phyloP scores from a whole-genome alignment of 2,888 invertebrate genomes.

The Notodonta ziczac region DNA sequence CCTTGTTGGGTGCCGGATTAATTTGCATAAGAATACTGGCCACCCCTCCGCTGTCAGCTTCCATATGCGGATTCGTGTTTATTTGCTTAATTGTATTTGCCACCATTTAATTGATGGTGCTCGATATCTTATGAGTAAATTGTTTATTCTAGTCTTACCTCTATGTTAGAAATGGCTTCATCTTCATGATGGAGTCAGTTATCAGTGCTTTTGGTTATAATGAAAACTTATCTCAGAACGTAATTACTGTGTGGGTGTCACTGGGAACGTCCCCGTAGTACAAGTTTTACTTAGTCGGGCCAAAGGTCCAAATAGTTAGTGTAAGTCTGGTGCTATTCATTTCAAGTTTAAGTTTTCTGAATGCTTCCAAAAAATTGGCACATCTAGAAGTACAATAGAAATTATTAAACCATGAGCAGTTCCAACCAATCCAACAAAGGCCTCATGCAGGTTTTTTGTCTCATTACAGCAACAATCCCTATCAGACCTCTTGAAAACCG shows the following conservation, averaged over 20 bases:
- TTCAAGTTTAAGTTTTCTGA: no score
- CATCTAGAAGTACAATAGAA: no score
- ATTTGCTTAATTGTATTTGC: constrained; percentile 75
- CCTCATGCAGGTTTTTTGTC: constrained; percentile 7
- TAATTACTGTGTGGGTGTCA: no score
- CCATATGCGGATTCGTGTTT: constrained; percentile 68
- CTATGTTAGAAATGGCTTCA: no score
- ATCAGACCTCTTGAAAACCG: constrained; percentile 74
- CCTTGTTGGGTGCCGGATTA: constrained; percentile 54
- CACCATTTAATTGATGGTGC: constrained; percentile 48
- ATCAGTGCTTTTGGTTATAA: no score
- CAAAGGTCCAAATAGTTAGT: no score
- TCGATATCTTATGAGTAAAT: constrained; percentile 34
- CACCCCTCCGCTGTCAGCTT: constrained; percentile 55
- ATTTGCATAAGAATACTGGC: constrained; percentile 73
- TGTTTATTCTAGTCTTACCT: neutral
- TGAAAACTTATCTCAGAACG: no score
- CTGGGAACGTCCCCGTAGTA: no score
- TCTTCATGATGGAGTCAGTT: no score
- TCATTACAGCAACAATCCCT: constrained; percentile 18
- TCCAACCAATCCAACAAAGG: neutral
- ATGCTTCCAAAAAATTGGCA: no score
- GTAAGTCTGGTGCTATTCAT: no score
- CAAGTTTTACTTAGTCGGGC: no score
- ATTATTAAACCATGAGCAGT: neutral